phyloP scores from a whole-genome alignment of 1,140 invertebrate genomes.

The Eurosta solidaginis region DNA sequence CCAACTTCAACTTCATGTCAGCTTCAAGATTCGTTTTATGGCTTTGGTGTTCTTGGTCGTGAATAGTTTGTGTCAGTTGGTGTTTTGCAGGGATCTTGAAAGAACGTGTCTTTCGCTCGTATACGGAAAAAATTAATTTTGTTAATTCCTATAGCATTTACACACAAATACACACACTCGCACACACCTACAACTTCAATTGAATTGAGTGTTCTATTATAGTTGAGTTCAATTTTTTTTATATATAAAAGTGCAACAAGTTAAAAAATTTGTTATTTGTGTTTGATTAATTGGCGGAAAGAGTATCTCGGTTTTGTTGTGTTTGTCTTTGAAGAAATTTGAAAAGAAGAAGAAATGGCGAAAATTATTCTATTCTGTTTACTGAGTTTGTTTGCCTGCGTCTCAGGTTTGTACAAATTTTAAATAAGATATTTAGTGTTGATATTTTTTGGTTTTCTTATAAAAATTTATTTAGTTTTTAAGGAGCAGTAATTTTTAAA shows the following conservation, averaged over 20 bases:
- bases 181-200: neutral
- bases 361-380: constrained; percentile 54
- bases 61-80: constrained; percentile 48
- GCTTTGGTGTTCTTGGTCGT: constrained; percentile 41
- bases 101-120: constrained; percentile 46
- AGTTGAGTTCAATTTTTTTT: constrained; percentile 1
- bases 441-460: neutral
- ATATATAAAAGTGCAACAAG: constrained; percentile 28
- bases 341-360: constrained; percentile 45
- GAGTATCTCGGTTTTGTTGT: constrained; percentile 3
- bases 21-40: constrained; percentile 44
- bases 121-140: neutral
- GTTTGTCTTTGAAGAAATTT: neutral
- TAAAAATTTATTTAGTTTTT: too few species aligned
- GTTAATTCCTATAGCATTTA: neutral
- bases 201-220: neutral
- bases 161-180: neutral
- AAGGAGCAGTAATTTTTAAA: too few species aligned
- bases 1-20: constrained; percentile 8
- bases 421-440: neutral
- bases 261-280: neutral
- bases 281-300: constrained; percentile 33
- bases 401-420: constrained; percentile 51
- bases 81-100: constrained; percentile 57
- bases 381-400: constrained; percentile 53